A percentile compares a stretch with the other conserved stretches of the same genome.
These are phyloP conservation scores for Gasteruption jaculator DNA, from an alignment of 2,888 invertebrate species.

Conservation along the genomic window DNA sequence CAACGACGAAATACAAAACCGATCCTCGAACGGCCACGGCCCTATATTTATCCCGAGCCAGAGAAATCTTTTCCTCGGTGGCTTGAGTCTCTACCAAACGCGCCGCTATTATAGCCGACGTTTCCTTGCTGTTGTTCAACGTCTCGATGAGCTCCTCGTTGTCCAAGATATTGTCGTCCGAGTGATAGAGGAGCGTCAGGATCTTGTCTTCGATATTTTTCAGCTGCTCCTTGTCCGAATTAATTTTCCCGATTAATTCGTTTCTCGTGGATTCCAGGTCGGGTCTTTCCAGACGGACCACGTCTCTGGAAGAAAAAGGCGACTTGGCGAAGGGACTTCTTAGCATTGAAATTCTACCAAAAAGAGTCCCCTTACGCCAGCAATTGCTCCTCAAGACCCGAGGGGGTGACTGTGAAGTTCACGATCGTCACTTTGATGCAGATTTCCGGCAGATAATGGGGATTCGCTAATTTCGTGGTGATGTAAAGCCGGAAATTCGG, in stretches of 20 bases:
- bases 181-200: slow-evolving; percentile 72
- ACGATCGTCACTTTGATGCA: slow-evolving; percentile 90
- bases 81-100: slow-evolving; percentile 81
- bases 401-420: slow-evolving; percentile 88
- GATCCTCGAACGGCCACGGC: slow-evolving; percentile 84
- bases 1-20: slow-evolving; percentile 85
- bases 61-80: slow-evolving; percentile 80
- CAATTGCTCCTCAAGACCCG: slow-evolving; percentile 87
- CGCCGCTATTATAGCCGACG: slow-evolving; percentile 85
- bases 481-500: slow-evolving; percentile 81
- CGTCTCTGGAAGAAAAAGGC: slow-evolving; percentile 58
- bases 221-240: slow-evolving; percentile 78
- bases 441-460: slow-evolving; percentile 89
- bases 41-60: slow-evolving; percentile 81
- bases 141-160: slow-evolving; percentile 91
- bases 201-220: slow-evolving; percentile 88
- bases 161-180: slow-evolving; percentile 87
- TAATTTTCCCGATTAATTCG: slow-evolving; percentile 79
- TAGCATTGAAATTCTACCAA: neutral
- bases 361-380: slow-evolving; percentile 65
- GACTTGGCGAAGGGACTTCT: neutral
- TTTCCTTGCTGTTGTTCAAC: slow-evolving; percentile 85
- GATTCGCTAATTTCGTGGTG: slow-evolving; percentile 88
- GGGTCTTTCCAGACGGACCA: slow-evolving; percentile 86
- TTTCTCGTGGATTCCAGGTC: slow-evolving; percentile 79